Conservation (phyloP, 1,140 invertebrate genomes). For the Cydia fagiglandana region DNA sequence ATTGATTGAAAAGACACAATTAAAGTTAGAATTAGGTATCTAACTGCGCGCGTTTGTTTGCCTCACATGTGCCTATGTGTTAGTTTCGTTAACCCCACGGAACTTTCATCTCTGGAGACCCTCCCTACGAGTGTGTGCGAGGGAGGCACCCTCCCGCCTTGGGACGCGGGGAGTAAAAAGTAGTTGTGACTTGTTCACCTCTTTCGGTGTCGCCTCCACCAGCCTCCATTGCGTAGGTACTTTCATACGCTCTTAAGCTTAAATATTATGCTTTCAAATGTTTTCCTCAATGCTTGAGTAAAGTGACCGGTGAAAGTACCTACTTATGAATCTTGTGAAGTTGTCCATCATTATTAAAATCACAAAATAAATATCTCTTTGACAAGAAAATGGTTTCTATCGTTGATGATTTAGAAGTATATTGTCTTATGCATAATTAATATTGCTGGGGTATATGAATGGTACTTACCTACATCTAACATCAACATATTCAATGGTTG, state of each 20-base stretch:
- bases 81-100: slow-evolving; percentile 72
- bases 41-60: slow-evolving; percentile 64
- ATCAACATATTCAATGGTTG: too few relatives aligned
- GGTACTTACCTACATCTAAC: not conserved
- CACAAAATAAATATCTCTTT: not conserved
- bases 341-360: not conserved
- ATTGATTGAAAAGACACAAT: slow-evolving; percentile 79
- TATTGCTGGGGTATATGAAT: not conserved
- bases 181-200: slow-evolving; percentile 77
- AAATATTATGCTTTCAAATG: slow-evolving; percentile 28
- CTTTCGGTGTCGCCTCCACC: slow-evolving; percentile 73
- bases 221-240: slow-evolving; percentile 21
- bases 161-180: slow-evolving; percentile 71
- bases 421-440: not conserved
- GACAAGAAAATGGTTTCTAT: slow-evolving; percentile 2
- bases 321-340: not conserved
- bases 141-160: slow-evolving; percentile 59
- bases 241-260: slow-evolving; percentile 21
- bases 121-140: slow-evolving; percentile 41
- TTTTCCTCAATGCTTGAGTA: slow-evolving; percentile 19
- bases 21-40: slow-evolving; percentile 77
- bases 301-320: not conserved
- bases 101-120: slow-evolving; percentile 78
- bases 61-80: slow-evolving; percentile 68
- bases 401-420: not conserved